phyloP scores from a whole-genome alignment of 2,113 vertebrate genomes.

The Gyps fulvus region DNA sequence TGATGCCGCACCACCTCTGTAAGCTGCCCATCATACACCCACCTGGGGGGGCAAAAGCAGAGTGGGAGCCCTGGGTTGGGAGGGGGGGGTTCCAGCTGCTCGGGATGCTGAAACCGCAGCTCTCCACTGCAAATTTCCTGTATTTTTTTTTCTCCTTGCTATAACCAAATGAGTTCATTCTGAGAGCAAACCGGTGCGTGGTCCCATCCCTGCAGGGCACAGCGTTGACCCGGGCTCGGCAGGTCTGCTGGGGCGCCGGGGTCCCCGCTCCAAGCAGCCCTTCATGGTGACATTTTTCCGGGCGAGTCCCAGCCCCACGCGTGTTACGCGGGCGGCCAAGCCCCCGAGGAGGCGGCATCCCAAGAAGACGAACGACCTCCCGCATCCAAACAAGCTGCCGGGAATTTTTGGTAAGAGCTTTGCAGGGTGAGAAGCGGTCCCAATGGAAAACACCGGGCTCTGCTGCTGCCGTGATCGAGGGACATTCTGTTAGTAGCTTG shows the following conservation, averaged over 20 bases:
- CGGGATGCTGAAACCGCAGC: accelerated
- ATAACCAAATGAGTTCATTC: accelerated
- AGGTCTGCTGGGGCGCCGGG: constrained; percentile 84
- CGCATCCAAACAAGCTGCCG: constrained; percentile 76
- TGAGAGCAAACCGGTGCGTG: accelerated
- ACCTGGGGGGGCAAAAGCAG: background rate
- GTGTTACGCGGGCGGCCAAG: constrained; percentile 77
- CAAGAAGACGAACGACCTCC: constrained; percentile 85
- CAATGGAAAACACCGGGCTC: accelerated
- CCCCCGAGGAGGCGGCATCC: constrained; percentile 73
- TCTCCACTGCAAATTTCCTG: accelerated
- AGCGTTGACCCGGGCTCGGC: constrained; percentile 85
- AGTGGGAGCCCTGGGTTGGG: too few species aligned
- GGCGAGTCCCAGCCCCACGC: constrained; percentile 75
- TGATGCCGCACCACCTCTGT: accelerated
- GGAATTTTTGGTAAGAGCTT: constrained; percentile 82
- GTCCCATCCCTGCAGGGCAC: constrained; percentile 71
- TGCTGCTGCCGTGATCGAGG: accelerated
- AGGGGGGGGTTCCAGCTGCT: too few species aligned
- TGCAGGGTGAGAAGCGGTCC: accelerated
- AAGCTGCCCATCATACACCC: background rate
- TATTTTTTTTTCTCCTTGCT: accelerated
- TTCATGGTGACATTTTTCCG: constrained; percentile 97
- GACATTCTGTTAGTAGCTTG: background rate
- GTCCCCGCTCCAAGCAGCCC: constrained; percentile 88